Base-by-base conservation (phyloP, 2,888 invertebrate species). In the Liposcelis brunnea region DNA sequence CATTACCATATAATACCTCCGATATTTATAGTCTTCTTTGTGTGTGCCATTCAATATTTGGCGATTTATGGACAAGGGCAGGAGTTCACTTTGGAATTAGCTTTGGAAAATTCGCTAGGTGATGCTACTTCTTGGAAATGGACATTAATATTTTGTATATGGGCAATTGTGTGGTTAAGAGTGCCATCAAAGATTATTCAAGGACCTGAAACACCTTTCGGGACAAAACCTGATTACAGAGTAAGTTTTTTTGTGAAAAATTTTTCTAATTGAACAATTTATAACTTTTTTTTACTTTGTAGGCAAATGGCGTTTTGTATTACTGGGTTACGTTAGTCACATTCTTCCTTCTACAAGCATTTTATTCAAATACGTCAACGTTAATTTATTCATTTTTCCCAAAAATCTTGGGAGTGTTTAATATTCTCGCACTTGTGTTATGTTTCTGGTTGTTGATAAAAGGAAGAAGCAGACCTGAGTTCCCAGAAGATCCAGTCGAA, bases 231-330 rank as follows among this genome's bases (percentile, higher is more conserved):
- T 1, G 52, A 49, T 5, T 60, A 60, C 44, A 50, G 55, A 52
- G 55, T 54, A 49, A 44, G 21, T 21, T 11, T 18, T 38, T 8
- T 52, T 52, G 14, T 6, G 4, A 35, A 15, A 35, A 43, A 35
- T 18, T 18, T n/a, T 43, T 16, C 11, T 8, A 31, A 14, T 12
- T 43, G 18, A n/a, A 4, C 21, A 26, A 26, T 4, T n/a, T 6
- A 26, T 26, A 26, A 6, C 8, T 26, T 26, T 26, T 26, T 26
- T 26, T 44, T 43, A 12, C 31, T 42, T 49, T 43, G 15, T 47
- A 55, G 55, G 67, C 66, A 50, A 69, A 70, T 54, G 71, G 71
- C 2, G 63, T 69, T 52, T 47, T 56, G 26, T 68, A 65, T 54
- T 70, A 63, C 53, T 48, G 60, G 12, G 56, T 61, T 10, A 63